Base-by-base conservation (phyloP, 2,113 vertebrate genomes). In the Lepidiolamprologus cunningtoni region DNA sequence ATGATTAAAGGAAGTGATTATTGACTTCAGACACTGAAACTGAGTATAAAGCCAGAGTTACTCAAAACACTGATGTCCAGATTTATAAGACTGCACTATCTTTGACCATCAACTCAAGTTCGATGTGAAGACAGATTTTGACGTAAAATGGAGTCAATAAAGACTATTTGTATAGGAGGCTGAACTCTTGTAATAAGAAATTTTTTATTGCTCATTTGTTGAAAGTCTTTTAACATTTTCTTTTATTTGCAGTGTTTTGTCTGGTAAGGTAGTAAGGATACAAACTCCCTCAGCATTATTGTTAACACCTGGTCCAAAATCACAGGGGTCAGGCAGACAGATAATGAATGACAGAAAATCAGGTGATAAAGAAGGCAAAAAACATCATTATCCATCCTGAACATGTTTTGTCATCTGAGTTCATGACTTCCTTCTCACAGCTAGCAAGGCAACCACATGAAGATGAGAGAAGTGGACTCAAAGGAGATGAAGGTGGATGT, bases 171-270 rank as follows among this genome's bases (percentile, higher is more conserved):
- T 23, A 55, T 23, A 55, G 53, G 53, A 55, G n/a, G 21, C n/a
- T 13, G 21, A 55, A 55, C n/a, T 55, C 53, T 23, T 54, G 53
- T 23, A 55, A 54, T 54, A 6, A 54, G n/a, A 7, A 54, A 3
- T 0, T 3, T 0, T 54, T 55, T 55, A 54, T 54, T 23, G n/a
- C 0, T 54, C n/a, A 12, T 23, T 54, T 54, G n/a, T 54, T 54
- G 3, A 54, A 54, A 54, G 53, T 23, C 6, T 23, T 54, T 54
- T 54, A 54, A 54, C n/a, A 54, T 54, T 54, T 54, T 21, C 53
- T 21, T 54, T 23, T 54, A 23, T 23, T 21, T 54, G 53, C n/a
- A 54, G 53, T 54, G 53, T 54, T 23, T 54, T 23, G 52, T 54
- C n/a, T 21, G 10, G 6, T 54, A 54, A 54, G 53, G 53, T 11